Conservation (phyloP, 2,888 invertebrate species). For the Eilema caniola region DNA sequence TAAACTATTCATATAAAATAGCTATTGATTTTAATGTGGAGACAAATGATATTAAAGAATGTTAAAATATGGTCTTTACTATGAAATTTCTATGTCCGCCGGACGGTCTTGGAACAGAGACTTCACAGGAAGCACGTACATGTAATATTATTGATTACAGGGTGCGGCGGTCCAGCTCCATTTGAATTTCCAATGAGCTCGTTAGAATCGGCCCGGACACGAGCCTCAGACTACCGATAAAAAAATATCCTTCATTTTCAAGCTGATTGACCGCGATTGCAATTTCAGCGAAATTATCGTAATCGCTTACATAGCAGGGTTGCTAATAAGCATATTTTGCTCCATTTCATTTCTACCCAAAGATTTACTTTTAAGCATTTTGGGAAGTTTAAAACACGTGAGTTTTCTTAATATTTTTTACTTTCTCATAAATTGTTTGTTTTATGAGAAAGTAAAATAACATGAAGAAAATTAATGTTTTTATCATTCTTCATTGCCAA, state of each 20-base stretch:
- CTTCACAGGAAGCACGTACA: constrained; percentile 83
- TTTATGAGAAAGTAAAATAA: too few relatives aligned
- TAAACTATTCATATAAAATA: constrained; percentile 28
- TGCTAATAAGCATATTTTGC: constrained; percentile 9
- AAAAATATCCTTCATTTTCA: constrained; percentile 68
- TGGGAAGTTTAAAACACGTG: background rate
- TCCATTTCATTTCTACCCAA: background rate
- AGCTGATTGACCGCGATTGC: constrained; percentile 71
- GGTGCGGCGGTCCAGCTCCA: constrained; percentile 78
- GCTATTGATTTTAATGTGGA: constrained; percentile 33
- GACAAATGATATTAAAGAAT: constrained; percentile 36
- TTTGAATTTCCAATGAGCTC: constrained; percentile 87
- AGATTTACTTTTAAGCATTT: background rate
- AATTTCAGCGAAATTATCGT: constrained; percentile 64
- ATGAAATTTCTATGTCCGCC: constrained; percentile 54
- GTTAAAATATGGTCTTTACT: constrained; percentile 44
- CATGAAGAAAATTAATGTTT: too few relatives aligned
- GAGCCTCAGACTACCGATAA: constrained; percentile 71
- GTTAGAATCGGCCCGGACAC: constrained; percentile 78
- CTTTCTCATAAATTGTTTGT: too few relatives aligned
- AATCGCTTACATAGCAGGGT: constrained; percentile 60
- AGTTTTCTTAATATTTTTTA: background rate
- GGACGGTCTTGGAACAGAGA: constrained; percentile 61
- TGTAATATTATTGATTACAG: constrained; percentile 86
- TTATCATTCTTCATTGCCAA: too few relatives aligned